Conservation (phyloP, 2,888 invertebrate genomes). For the Euclidia mi region DNA sequence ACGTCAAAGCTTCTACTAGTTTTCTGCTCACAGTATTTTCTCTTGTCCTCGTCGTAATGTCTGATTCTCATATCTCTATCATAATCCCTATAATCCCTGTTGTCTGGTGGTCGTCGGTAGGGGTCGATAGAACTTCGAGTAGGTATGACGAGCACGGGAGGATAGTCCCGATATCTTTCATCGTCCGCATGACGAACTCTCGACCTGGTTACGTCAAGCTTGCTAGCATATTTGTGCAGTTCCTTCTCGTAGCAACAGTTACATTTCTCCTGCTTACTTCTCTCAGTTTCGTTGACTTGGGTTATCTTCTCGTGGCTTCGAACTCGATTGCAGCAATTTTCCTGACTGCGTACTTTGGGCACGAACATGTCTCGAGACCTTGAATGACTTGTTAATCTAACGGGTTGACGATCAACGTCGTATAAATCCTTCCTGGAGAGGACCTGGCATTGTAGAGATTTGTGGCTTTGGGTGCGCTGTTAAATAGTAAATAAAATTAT, state of each 20-base stretch:
- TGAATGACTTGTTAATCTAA: conserved; percentile 59
- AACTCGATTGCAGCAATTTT: conserved; percentile 59
- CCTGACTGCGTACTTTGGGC: conserved; percentile 72
- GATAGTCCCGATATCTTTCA: conserved; percentile 65
- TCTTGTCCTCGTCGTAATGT: conserved; percentile 68
- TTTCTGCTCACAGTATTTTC: conserved; percentile 71
- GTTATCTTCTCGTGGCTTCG: conserved; percentile 62
- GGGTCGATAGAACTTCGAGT: conserved; percentile 66
- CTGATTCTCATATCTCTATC: conserved; percentile 56
- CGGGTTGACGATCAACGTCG: conserved; percentile 66
- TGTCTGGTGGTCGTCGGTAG: conserved; percentile 55
- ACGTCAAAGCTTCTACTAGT: conserved; percentile 80
- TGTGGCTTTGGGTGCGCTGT: conserved; percentile 79
- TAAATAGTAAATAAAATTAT: conserved; percentile 56
- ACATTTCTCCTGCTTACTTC: conserved; percentile 60
- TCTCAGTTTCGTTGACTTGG: conserved; percentile 39
- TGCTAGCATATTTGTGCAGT: conserved; percentile 65
- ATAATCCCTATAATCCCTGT: conserved; percentile 65
- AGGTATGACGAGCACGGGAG: conserved; percentile 55
- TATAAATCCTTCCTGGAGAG: conserved; percentile 56
- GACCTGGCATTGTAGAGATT: conserved; percentile 83
- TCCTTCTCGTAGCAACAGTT: conserved; percentile 63
- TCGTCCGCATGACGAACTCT: conserved; percentile 56
- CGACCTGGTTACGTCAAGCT: conserved; percentile 65
- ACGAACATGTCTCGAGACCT: conserved; percentile 64